Evolutionary conservation across 2,797 vertebrate genomes (phyloP).

Genomic region (Clarias fuscus): DNA sequence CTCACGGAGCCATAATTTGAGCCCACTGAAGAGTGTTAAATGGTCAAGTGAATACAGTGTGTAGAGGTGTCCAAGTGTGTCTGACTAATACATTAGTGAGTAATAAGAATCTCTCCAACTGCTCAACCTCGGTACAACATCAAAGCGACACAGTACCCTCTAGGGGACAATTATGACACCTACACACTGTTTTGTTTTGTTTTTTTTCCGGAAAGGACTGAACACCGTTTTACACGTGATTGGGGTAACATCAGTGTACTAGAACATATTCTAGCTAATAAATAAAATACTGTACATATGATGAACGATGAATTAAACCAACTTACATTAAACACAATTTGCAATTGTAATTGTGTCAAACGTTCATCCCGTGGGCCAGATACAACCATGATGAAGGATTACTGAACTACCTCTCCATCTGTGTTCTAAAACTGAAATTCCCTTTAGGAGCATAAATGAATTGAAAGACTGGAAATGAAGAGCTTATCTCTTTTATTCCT

Average conservation of each 20-base stretch:
- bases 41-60: slow-evolving; percentile 35
- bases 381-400: background rate
- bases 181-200: background rate
- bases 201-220: background rate
- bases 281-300: background rate
- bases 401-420: background rate
- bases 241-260: background rate
- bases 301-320: background rate
- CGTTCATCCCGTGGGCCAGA: background rate
- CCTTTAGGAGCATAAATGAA: background rate
- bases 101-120: slow-evolving; percentile 35
- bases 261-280: background rate
- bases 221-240: background rate
- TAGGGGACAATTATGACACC: slow-evolving; percentile 11
- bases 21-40: slow-evolving; percentile 30
- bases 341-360: background rate
- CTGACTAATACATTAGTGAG: slow-evolving; percentile 44
- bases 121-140: background rate
- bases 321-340: background rate
- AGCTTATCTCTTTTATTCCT: background rate
- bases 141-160: slow-evolving; percentile 43
- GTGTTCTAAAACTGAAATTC: background rate
- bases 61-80: slow-evolving; percentile 33
- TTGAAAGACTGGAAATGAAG: background rate
- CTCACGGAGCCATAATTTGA: background rate